A percentile compares a stretch with the other conserved stretches of the same genome.
These are phyloP conservation scores for Neelides sp. DNA, from an alignment of 1,140 invertebrate genomes.

Conservation along the genomic window DNA sequence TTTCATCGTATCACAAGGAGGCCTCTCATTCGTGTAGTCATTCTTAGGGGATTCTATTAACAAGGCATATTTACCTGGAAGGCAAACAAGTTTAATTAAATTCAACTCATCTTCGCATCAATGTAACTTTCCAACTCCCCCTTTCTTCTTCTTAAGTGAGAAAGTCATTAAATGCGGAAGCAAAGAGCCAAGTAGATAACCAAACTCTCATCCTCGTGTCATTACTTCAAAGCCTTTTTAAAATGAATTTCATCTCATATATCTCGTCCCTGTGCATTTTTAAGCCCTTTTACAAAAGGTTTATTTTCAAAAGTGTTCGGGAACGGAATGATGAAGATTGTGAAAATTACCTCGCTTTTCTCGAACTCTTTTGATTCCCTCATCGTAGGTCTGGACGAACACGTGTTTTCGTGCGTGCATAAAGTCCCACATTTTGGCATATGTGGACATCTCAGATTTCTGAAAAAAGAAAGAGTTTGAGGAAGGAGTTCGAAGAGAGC, in stretches of 20 bases:
- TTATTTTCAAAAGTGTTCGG: not conserved
- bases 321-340: not conserved
- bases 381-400: slow-evolving; percentile 67
- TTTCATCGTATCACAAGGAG: slow-evolving; percentile 93
- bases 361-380: slow-evolving; percentile 67
- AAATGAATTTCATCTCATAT: too few species aligned
- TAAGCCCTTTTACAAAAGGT: not conserved
- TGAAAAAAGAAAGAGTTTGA: slow-evolving; percentile 37
- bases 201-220: not conserved
- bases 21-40: slow-evolving; percentile 81
- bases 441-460: slow-evolving; percentile 78
- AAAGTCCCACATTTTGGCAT: slow-evolving; percentile 90
- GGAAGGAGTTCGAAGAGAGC: not conserved
- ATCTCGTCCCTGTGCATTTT: too few species aligned
- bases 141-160: slow-evolving; percentile 7
- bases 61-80: slow-evolving; percentile 71
- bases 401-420: slow-evolving; percentile 75
- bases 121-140: not conserved
- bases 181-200: not conserved
- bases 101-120: slow-evolving; percentile 2
- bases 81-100: not conserved
- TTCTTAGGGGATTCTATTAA: slow-evolving; percentile 87
- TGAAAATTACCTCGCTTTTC: slow-evolving; percentile 52
- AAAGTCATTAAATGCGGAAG: not conserved
- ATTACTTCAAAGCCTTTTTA: too few species aligned